These are phyloP conservation scores for Scarus forsteni DNA, from an alignment of 2,797 vertebrate genomes.

Conservation along the genomic window DNA sequence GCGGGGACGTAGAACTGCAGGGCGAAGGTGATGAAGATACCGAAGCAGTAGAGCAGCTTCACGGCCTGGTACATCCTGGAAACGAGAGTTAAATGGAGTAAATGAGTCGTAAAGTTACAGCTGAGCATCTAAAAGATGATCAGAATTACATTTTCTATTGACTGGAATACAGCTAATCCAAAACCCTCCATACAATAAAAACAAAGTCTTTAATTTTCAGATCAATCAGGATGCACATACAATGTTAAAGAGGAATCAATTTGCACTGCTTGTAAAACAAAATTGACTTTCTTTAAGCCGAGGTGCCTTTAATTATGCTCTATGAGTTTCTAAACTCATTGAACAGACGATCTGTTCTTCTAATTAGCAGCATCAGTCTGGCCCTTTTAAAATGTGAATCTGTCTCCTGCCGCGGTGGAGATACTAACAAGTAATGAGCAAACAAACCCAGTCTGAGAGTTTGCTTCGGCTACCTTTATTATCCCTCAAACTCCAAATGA, in stretches of 20 bases:
- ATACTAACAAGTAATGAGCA: constrained; percentile 27
- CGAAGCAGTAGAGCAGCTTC: constrained; percentile 94
- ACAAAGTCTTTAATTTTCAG: constrained; percentile 1
- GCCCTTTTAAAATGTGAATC: constrained; percentile 2
- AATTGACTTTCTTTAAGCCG: constrained; percentile 5
- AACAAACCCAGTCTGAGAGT: constrained; percentile 10
- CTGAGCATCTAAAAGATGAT: neutral
- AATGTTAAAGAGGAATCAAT: constrained; percentile 4
- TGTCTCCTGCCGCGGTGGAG: constrained; percentile 8
- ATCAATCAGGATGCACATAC: neutral
- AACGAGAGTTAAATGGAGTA: neutral
- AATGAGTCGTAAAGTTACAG: neutral
- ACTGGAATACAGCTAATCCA: neutral
- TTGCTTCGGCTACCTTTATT: constrained; percentile 11
- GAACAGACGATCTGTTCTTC: constrained; percentile 40
- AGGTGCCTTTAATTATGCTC: constrained; percentile 37
- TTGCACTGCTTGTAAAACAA: neutral
- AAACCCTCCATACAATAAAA: constrained; percentile 2
- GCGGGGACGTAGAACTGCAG: constrained; percentile 98
- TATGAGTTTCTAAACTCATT: constrained; percentile 41
- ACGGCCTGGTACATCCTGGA: constrained; percentile 94
- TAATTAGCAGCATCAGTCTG: constrained; percentile 40
- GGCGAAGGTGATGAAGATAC: constrained; percentile 95
- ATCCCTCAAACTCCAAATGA: neutral
- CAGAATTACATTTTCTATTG: neutral